A percentile compares a stretch with the other conserved stretches of the same genome.
Conservation (phyloP, 2,888 invertebrate genomes). For the Tholera decimalis region DNA sequence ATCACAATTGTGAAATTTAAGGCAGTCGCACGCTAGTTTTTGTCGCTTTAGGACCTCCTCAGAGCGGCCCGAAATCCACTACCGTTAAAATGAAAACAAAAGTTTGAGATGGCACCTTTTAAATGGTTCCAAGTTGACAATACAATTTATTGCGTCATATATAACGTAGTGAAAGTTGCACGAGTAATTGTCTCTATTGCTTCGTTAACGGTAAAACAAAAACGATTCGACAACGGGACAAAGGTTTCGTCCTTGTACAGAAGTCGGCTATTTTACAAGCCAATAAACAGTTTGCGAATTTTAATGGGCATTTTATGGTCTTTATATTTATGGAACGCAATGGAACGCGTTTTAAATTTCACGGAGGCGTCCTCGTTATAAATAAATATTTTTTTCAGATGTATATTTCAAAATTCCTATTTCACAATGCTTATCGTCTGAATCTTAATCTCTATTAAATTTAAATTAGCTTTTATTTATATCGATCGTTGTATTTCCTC, state of each 20-base stretch:
- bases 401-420: conserved; percentile 18
- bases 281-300: conserved; percentile 85
- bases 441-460: conserved; percentile 21
- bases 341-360: conserved; percentile 47
- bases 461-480: conserved; percentile 15
- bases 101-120: conserved; percentile 70
- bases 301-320: conserved; percentile 74
- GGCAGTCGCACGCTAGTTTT: conserved; percentile 82
- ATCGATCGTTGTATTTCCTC: not conserved
- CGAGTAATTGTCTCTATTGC: conserved; percentile 76
- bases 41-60: conserved; percentile 80
- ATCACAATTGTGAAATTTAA: conserved; percentile 79
- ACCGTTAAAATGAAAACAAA: conserved; percentile 89
- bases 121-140: conserved; percentile 78
- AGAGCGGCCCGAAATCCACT: conserved; percentile 76
- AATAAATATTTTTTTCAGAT: conserved; percentile 21
- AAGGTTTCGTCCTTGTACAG: conserved; percentile 81
- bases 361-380: conserved; percentile 19
- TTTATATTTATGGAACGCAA: conserved; percentile 67
- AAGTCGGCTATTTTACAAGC: conserved; percentile 80
- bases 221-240: conserved; percentile 74
- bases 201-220: conserved; percentile 85
- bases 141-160: conserved; percentile 87
- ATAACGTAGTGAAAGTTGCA: conserved; percentile 89
- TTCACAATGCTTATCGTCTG: conserved; percentile 5